Evolutionary conservation across 2,888 invertebrate species (phyloP).

Genomic region (Psylliodes chrysocephalus): DNA sequence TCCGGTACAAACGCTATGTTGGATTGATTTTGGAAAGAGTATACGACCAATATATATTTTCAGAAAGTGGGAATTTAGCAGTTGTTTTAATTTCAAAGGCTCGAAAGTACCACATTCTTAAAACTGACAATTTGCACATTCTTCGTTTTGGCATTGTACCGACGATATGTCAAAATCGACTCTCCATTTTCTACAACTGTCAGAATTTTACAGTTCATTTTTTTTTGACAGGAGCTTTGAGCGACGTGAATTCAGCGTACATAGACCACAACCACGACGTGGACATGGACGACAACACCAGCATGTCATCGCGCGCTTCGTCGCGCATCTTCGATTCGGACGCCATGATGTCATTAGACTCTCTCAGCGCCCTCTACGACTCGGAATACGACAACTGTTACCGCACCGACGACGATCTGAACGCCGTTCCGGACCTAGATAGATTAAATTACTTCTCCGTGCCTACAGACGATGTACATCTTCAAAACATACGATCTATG

Average conservation of each 20-base stretch:
- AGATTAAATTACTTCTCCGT: conserved; percentile 64
- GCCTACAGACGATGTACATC: conserved; percentile 69
- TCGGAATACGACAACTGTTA: conserved; percentile 76
- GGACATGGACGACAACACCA: conserved; percentile 76
- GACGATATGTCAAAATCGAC: too few species aligned
- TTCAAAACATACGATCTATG: conserved; percentile 79
- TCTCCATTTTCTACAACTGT: too few species aligned
- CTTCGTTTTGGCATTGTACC: too few species aligned
- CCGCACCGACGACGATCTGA: conserved; percentile 66
- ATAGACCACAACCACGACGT: conserved; percentile 69
- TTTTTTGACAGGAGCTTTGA: conserved; percentile 81
- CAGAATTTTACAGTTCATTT: too few species aligned
- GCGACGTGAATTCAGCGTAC: conserved; percentile 87
- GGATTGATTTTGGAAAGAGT: too few species aligned
- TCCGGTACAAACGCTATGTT: too few species aligned
- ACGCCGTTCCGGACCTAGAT: conserved; percentile 63
- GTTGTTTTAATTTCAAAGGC: too few species aligned
- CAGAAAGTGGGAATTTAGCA: too few species aligned
- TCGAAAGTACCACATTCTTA: too few species aligned
- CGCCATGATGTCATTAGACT: conserved; percentile 80
- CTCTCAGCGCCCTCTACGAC: conserved; percentile 85
- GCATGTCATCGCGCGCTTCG: conserved; percentile 85
- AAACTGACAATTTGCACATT: too few species aligned
- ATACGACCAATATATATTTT: too few species aligned
- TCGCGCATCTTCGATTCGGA: conserved; percentile 83